Evolutionary conservation across 2,113 vertebrate genomes (phyloP).

Genomic region (Xyliphius kryptos): DNA sequence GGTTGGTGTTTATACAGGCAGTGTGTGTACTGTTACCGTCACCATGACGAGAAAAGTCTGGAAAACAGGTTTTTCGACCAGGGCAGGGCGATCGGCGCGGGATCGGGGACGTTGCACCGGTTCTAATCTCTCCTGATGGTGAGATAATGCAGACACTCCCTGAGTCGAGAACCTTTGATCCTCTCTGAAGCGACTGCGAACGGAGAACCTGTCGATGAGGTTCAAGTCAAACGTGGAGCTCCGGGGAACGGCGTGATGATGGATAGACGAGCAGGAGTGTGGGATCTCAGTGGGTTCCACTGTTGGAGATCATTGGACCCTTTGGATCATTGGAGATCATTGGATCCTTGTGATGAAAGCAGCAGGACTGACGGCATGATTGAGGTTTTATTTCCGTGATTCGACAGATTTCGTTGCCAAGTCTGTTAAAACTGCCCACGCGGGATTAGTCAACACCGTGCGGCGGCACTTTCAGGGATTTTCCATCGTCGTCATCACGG

Average conservation of each 20-base stretch:
- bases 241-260: neutral
- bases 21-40: neutral
- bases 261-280: too few relatives aligned
- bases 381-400: too few relatives aligned
- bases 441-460: too few relatives aligned
- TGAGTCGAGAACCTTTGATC: slow-evolving; percentile 25
- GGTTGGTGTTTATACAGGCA: neutral
- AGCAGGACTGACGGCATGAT: too few relatives aligned
- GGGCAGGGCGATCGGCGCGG: neutral
- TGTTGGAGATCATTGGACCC: too few relatives aligned
- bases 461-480: too few relatives aligned
- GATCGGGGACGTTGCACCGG: slow-evolving; percentile 3
- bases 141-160: slow-evolving; percentile 21
- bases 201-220: slow-evolving; percentile 1
- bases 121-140: slow-evolving; percentile 15
- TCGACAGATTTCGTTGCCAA: too few relatives aligned
- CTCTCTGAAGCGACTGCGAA: slow-evolving; percentile 16
- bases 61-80: neutral
- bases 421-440: too few relatives aligned
- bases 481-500: too few relatives aligned
- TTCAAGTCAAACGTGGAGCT: neutral
- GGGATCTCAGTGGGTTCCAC: too few relatives aligned
- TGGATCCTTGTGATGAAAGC: too few relatives aligned
- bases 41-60: neutral
- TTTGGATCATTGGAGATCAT: too few relatives aligned